Conservation (phyloP, 2,888 invertebrate species). For the Cheilosia impressa region DNA sequence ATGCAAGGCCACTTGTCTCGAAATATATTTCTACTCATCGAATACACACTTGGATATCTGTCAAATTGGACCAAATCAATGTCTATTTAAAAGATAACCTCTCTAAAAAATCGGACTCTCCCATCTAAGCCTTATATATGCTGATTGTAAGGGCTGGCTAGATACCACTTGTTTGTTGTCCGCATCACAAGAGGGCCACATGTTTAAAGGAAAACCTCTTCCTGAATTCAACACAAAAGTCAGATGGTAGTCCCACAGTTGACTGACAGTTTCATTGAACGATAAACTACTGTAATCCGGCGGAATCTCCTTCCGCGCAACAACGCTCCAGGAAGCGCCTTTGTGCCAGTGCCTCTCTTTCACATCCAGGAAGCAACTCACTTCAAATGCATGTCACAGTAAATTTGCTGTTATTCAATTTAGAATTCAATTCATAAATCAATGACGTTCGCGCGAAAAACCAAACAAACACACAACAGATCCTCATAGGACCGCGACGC, state of each 20-base stretch:
- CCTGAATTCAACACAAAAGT: no score
- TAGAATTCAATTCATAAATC: constrained; percentile 71
- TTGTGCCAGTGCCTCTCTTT: constrained; percentile 10
- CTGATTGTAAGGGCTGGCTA: no score
- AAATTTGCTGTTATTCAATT: constrained; percentile 70
- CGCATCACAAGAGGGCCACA: no score
- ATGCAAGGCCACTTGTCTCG: no score
- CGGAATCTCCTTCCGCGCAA: background rate
- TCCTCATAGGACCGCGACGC: constrained; percentile 1
- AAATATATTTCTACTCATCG: no score
- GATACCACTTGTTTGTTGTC: no score
- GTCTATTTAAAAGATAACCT: no score
- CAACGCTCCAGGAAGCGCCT: constrained; percentile 36
- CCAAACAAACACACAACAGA: constrained; percentile 27
- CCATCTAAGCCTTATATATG: no score
- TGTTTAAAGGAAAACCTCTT: no score
- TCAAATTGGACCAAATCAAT: no score
- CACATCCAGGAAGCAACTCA: constrained; percentile 68
- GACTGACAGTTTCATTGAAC: constrained; percentile 23
- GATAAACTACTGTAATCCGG: background rate
- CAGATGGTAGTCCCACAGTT: background rate
- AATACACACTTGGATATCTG: no score
- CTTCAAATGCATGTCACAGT: constrained; percentile 70
- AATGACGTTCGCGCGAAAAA: constrained; percentile 46
- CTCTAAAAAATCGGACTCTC: no score